Base-by-base conservation (phyloP, 2,888 invertebrate species). In the Shargacucullia verbasci region DNA sequence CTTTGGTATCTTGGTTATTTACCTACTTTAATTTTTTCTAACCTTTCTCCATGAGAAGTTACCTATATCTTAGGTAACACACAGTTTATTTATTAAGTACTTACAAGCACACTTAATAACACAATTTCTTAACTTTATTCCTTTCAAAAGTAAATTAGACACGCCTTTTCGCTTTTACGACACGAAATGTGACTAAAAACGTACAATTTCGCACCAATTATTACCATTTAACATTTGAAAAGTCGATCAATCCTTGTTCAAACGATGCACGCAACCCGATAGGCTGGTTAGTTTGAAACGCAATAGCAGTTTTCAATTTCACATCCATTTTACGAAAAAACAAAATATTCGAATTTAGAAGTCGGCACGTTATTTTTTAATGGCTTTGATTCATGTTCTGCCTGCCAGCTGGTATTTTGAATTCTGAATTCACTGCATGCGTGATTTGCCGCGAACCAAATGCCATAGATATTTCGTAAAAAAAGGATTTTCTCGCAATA, bases 231-330 rank as follows among this genome's bases (percentile, higher is more conserved):
- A 29, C 25, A 37, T 39, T 56, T 65, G 10, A 31, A 62, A 64
- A 53, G 29, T 65, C 48, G 33, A 48, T 48, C 37, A 25, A 34
- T 34, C 2, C 43, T 49, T 27, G 46, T 48, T 37, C n/a, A 9
- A 37, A 11, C 14, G 67, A 59, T 71, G 34, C 70, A 71, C 65
- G 73, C 70, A 31, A 73, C 31, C 29, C 34, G 64, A 71, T 73
- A 64, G 10, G 40, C 37, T 7, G 31, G 48, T 38, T 45, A 13
- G 33, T 38, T 47, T n/a, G 15, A 31, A 64, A 68, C 68, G 52
- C 57, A 43, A 64, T 48, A 14, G 40, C 33, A 37, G 52, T 73
- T 52, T 73, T 40, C 58, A 69, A 69, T 64, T 34, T 25, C 41
- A 27, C 15, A 25, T 55, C 34, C n/a, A 43, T 57, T 56, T 55